Base-by-base conservation (phyloP, 2,888 invertebrate genomes). In the Folsomia candida region DNA sequence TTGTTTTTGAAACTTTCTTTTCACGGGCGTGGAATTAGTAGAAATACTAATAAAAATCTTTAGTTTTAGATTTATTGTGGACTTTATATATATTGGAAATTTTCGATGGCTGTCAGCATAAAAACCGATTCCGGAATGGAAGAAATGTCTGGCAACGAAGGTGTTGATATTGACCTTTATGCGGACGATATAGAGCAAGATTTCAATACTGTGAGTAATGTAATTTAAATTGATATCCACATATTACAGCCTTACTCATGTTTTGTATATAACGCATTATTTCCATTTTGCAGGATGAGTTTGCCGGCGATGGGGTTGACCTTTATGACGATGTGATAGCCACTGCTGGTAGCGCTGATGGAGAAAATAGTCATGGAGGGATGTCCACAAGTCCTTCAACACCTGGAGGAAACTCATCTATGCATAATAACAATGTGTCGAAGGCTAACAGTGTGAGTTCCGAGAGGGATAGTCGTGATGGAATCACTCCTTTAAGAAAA, bases 121-220 rank as follows among this genome's bases (percentile, higher is more conserved):
- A 20, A 14, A 20, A 54, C 6, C 11, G 22, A 6, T 6, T 6
- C 6, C 4, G 20, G 54, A 4, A 54, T 54, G 54, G 54, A 63
- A 26, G 63, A 54, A 26, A 68, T 57, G 66, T 80, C 80, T 79
- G 83, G 83, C 82, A 94, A 94, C 87, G 95, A 95, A 86, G 91
- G 93, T 87, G 91, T 90, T 84, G 96, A 96, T 87, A 94, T 96
- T 86, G 96, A 97, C 90, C 89, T 97, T 82, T 97, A 97, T 85
- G 94, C 93, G 81, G 96, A 96, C 84, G 95, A 96, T 88, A 90
- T 96, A 84, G 96, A 95, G 86, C 92, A 93, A 83, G 94, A 95
- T 87, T 96, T 96, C 86, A 90, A 78, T 67, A 72, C 79, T 11
- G 79, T 77, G 69, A 71, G 74, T 66, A 64, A 9, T 64, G 14